Evolutionary conservation across 2,888 invertebrate genomes (phyloP), one percentile per base, ranked within the genome.

Genomic region (Achlya flavicornis): DNA sequence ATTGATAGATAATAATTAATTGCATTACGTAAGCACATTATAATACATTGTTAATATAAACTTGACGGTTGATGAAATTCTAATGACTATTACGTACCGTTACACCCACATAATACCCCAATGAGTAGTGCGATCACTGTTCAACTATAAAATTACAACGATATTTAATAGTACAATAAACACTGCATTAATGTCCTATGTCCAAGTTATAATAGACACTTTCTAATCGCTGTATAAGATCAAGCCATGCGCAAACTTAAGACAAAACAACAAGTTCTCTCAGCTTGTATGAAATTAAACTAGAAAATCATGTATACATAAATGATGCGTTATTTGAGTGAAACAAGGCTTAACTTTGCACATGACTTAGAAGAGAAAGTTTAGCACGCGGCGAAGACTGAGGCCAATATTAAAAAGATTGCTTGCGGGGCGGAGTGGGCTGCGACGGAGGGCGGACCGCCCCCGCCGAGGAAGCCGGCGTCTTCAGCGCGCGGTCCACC

Each of bases 401-500:
- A 78, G 77, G 85, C 82, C 71, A 86, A 83, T 89, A 91, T 86
- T 87, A 92, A 87, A 86, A 89, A 85, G 70, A 87, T 81, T 74
- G 83, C 77, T 75, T 81, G 80, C 63, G 87, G 84, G 61, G 81
- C 63, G 66, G 75, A 79, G 63, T 83, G 63, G 16, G 85, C 82
- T 14, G 85, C 68, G 59, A 76, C 81, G 53, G 84, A 71, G 66
- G 84, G 76, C 32, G 86, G 86, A 6, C 85, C 84, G 7, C 86
- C 89, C 61, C 89, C 92, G 57, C 90, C 93, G 46, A 93, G 85
- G 80, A 90, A 93, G 53, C 89, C 86, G 1, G 91, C 89, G 73
- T 94, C 94, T 73, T 94, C 93, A 12, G 88, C 83, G 63, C 89
- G 71, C 70, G 95, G 89, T 70, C 93, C 94, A 63, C 95, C 94